A percentile compares a stretch with the other conserved stretches of the same genome.
phyloP scores from a whole-genome alignment of 2,888 invertebrate genomes.

The Sphaerophoria rueppellii region DNA sequence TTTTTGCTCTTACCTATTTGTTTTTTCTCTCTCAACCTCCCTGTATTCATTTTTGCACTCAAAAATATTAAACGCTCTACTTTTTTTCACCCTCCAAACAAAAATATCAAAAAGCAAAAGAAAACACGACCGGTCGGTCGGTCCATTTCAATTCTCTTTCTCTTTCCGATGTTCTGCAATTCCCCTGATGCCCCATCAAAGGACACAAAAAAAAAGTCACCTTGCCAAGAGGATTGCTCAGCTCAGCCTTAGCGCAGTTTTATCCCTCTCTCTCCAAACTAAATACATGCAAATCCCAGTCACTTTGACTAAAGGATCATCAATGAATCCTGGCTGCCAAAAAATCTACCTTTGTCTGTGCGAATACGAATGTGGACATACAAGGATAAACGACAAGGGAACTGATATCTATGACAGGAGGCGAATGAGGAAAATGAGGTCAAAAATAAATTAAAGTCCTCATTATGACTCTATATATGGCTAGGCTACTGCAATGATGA shows the following conservation, averaged over 20 bases:
- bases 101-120: background rate
- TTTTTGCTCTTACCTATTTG: background rate
- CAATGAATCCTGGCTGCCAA: conserved; percentile 52
- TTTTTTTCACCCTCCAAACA: background rate
- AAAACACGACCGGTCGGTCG: background rate
- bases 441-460: conserved; percentile 57
- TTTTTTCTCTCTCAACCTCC: background rate
- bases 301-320: conserved; percentile 36
- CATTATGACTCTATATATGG: conserved; percentile 57
- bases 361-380: background rate
- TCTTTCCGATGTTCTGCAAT: conserved; percentile 22
- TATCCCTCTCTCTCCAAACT: background rate
- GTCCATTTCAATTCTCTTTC: conserved; percentile 26
- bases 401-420: background rate
- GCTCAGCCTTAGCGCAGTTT: conserved; percentile 4
- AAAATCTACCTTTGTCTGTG: conserved; percentile 30
- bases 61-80: conserved; percentile 39
- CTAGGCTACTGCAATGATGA: conserved; percentile 3
- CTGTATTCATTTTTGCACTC: conserved; percentile 23
- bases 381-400: background rate
- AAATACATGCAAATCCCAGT: background rate
- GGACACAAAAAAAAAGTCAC: background rate
- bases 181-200: conserved; percentile 20
- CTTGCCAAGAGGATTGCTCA: conserved; percentile 16
- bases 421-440: conserved; percentile 36